Evolutionary conservation across 2,113 vertebrate species (phyloP).

Genomic region (Dromas ardeola): DNA sequence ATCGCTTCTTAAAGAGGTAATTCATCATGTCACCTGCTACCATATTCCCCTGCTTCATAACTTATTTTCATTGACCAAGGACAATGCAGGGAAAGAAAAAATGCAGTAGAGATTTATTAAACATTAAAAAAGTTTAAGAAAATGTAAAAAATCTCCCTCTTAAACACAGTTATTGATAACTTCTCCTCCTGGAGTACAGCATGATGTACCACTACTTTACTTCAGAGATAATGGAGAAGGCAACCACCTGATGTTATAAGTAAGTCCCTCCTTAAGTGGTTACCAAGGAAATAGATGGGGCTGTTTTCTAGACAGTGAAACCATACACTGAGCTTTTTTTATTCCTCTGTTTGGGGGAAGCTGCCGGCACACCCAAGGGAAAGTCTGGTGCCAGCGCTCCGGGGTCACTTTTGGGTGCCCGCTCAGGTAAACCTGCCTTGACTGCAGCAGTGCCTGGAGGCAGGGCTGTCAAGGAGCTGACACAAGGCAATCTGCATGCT

Average conservation of each 20-base stretch:
- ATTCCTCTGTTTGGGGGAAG: not conserved
- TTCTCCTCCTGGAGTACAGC: not conserved
- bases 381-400: not conserved
- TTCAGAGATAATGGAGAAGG: not conserved
- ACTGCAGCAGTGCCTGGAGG: not conserved
- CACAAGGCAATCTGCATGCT: not conserved
- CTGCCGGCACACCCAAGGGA: not conserved
- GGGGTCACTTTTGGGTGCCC: not conserved
- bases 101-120: constrained; percentile 7
- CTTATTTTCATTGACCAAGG: constrained; percentile 58
- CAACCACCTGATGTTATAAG: not conserved
- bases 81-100: constrained; percentile 23
- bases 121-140: not conserved
- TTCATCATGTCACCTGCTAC: constrained; percentile 1
- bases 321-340: not conserved
- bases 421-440: not conserved
- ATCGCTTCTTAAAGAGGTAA: not conserved
- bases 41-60: constrained; percentile 1
- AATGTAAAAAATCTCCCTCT: not conserved
- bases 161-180: constrained; percentile 37
- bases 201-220: not conserved
- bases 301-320: not conserved
- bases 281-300: not conserved
- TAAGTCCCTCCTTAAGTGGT: not conserved
- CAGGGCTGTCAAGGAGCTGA: not conserved